These are phyloP conservation scores for Drosophila ananassae DNA, from an alignment of 1,140 invertebrate species.

Conservation along the genomic window DNA sequence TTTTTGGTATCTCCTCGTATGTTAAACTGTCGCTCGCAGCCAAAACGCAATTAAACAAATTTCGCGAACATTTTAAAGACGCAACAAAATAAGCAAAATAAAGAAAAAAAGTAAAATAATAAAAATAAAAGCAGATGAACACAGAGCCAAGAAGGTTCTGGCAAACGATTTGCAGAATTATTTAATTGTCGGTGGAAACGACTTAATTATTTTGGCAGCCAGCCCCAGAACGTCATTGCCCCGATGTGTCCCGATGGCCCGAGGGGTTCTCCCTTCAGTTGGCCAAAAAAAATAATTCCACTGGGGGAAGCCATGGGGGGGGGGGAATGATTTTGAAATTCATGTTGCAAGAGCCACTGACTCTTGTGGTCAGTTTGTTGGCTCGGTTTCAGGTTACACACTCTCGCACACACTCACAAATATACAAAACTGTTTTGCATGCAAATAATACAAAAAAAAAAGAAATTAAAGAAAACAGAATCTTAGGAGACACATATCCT, in stretches of 20 bases:
- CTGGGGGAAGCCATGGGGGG: not conserved
- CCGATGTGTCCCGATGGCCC: slow-evolving; percentile 5
- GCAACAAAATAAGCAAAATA: not conserved
- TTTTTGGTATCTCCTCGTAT: slow-evolving; percentile 61
- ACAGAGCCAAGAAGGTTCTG: slow-evolving; percentile 5
- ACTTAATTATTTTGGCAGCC: slow-evolving; percentile 83
- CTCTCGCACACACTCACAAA: not conserved
- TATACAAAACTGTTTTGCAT: slow-evolving; percentile 52
- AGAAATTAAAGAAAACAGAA: not conserved
- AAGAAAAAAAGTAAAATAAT: not conserved
- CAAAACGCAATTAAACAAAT: slow-evolving; percentile 81
- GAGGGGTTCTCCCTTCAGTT: slow-evolving; percentile 11
- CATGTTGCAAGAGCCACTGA: slow-evolving; percentile 22
- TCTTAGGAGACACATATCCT: slow-evolving; percentile 52
- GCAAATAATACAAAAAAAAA: slow-evolving; percentile 53
- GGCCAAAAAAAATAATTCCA: slow-evolving; percentile 19
- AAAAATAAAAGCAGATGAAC: not conserved
- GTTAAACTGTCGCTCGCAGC: slow-evolving; percentile 81
- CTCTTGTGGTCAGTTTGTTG: slow-evolving; percentile 51
- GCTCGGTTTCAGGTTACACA: slow-evolving; percentile 50
- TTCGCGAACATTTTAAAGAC: slow-evolving; percentile 48
- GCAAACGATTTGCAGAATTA: slow-evolving; percentile 60
- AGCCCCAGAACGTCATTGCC: slow-evolving; percentile 51
- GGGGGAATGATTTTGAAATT: not conserved
- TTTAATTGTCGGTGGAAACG: slow-evolving; percentile 81